phyloP scores from a whole-genome alignment of 2,888 invertebrate genomes.

The Mythimna pallens region DNA sequence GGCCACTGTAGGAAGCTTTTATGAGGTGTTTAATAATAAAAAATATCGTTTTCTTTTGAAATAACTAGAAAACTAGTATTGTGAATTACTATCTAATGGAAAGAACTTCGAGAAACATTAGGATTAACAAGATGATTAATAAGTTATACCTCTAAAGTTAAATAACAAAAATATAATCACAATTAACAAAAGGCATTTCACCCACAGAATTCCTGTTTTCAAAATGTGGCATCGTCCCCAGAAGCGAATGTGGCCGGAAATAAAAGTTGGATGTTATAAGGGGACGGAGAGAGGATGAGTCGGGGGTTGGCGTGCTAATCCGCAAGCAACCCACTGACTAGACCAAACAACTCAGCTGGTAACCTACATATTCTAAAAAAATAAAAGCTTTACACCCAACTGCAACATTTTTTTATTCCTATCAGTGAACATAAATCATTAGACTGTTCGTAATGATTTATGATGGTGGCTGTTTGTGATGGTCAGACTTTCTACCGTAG shows the following conservation, averaged over 20 bases:
- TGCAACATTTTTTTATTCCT: too few species aligned
- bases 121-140: background rate
- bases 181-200: conserved; percentile 2
- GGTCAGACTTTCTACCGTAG: too few species aligned
- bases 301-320: conserved; percentile 43
- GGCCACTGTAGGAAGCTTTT: background rate
- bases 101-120: background rate
- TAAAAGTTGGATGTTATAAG: conserved; percentile 54
- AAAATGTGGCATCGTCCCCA: conserved; percentile 36
- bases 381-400: conserved; percentile 16
- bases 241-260: conserved; percentile 50
- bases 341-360: conserved; percentile 35
- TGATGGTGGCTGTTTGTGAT: too few species aligned
- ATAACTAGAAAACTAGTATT: background rate
- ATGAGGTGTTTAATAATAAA: background rate
- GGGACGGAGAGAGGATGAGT: background rate
- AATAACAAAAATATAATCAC: conserved; percentile 2
- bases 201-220: conserved; percentile 12
- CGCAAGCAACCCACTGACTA: conserved; percentile 48
- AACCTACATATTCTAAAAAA: conserved; percentile 45
- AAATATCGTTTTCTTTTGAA: background rate
- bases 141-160: too few species aligned
- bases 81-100: background rate
- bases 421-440: too few species aligned
- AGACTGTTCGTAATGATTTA: too few species aligned